Evolutionary conservation across 37 sponge, comb jelly and placozoan genomes (phyloP).

Genomic region (Crambe crambe): DNA sequence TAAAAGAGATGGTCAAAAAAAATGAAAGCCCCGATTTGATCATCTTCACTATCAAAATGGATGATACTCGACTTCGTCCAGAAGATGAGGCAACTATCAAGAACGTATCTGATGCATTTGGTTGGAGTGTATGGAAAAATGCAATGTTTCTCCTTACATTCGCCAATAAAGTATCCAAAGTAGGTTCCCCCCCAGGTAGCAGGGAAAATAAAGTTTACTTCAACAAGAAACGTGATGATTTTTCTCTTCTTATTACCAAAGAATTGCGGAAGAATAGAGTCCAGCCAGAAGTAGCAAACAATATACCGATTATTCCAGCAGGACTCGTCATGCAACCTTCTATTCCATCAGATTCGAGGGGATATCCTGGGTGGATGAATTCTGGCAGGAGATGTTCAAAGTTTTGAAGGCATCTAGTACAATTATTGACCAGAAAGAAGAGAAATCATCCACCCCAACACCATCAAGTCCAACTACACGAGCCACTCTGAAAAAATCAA

Average conservation of each 20-base stretch:
- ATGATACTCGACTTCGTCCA: not conserved
- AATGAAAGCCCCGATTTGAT: not conserved
- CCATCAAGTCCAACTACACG: too few relatives aligned
- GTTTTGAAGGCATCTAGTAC: not conserved
- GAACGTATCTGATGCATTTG: not conserved
- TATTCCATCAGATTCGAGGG: not conserved
- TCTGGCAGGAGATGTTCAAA: not conserved
- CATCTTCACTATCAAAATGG: slow-evolving; percentile 8
- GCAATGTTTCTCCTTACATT: slow-evolving; percentile 11
- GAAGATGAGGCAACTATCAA: not conserved
- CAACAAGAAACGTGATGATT: not conserved
- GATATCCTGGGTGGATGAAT: not conserved
- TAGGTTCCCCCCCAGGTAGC: not conserved
- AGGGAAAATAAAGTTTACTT: not conserved
- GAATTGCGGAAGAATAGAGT: not conserved
- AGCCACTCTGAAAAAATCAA: too few relatives aligned
- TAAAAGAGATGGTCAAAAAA: not conserved
- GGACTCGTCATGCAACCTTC: not conserved
- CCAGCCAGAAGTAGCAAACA: not conserved
- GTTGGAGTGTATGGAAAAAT: not conserved
- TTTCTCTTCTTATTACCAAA: not conserved
- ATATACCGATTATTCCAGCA: not conserved
- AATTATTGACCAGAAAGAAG: too few relatives aligned
- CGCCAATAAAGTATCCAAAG: slow-evolving; percentile 6
- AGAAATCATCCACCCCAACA: too few relatives aligned